phyloP scores from a whole-genome alignment of 2,113 vertebrate genomes.

The Taxidea taxus region DNA sequence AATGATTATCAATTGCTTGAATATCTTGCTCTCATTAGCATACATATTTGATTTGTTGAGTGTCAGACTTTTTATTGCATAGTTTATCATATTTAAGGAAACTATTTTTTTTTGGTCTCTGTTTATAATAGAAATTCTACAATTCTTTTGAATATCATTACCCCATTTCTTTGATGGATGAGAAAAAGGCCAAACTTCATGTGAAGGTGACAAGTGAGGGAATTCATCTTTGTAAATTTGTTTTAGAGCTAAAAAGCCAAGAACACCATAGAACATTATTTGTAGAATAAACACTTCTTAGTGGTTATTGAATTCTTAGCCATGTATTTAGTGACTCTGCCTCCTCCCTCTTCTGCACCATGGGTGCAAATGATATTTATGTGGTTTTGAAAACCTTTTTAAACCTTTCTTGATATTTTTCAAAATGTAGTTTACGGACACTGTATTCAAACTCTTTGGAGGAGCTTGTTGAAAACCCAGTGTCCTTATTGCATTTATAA shows the following conservation, averaged over 20 bases:
- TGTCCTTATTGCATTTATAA: not conserved
- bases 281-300: not conserved
- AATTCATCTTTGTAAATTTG: not conserved
- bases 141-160: not conserved
- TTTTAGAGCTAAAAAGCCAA: not conserved
- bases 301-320: no score
- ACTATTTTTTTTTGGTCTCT: not conserved
- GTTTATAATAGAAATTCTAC: not conserved
- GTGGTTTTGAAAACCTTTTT: not conserved
- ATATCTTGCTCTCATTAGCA: not conserved
- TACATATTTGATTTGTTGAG: not conserved
- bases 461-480: not conserved
- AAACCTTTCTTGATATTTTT: not conserved
- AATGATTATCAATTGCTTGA: not conserved
- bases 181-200: not conserved
- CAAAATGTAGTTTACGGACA: not conserved
- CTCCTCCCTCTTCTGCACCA: not conserved
- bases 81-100: not conserved
- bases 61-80: not conserved
- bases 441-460: not conserved
- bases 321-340: not conserved
- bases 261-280: not conserved
- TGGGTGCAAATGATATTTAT: not conserved
- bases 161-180: not conserved
- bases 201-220: not conserved